phyloP scores from a whole-genome alignment of 2,888 invertebrate genomes.

The Hydriomena furcata region DNA sequence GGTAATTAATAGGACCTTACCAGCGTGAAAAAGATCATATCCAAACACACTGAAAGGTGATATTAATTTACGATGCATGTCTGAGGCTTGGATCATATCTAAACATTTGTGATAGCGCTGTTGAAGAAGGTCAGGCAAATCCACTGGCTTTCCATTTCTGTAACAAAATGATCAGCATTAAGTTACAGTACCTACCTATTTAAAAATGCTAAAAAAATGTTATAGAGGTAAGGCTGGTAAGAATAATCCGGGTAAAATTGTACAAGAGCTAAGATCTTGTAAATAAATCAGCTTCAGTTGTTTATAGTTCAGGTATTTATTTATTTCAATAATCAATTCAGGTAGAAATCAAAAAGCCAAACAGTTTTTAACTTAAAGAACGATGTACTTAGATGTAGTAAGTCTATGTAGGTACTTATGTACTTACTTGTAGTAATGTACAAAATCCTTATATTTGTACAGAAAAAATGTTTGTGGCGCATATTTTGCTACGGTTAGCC shows the following conservation, averaged over 20 bases:
- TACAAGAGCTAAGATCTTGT: too few relatives aligned
- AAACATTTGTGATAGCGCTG: slow-evolving; percentile 83
- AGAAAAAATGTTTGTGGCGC: slow-evolving; percentile 85
- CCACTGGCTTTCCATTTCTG: slow-evolving; percentile 85
- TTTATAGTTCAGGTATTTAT: too few relatives aligned
- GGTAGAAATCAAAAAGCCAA: too few relatives aligned
- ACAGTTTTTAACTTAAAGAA: too few relatives aligned
- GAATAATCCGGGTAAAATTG: too few relatives aligned
- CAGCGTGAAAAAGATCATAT: slow-evolving; percentile 88
- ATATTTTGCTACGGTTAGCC: slow-evolving; percentile 62
- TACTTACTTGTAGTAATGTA: slow-evolving; percentile 85
- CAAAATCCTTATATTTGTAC: slow-evolving; percentile 84
- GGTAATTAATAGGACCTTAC: too few relatives aligned
- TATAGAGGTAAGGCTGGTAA: too few relatives aligned
- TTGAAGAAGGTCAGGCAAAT: slow-evolving; percentile 75
- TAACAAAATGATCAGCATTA: slow-evolving; percentile 27
- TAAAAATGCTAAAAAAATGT: too few relatives aligned
- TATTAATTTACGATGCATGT: slow-evolving; percentile 74
- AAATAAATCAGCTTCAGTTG: too few relatives aligned
- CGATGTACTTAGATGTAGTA: too few relatives aligned
- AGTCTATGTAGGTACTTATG: not conserved
- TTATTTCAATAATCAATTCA: too few relatives aligned
- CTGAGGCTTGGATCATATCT: slow-evolving; percentile 82
- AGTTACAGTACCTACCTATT: too few relatives aligned
- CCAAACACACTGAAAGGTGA: slow-evolving; percentile 89